Percentiles rank a stretch among this genome's conserved stretches.
Evolutionary conservation across 1,140 invertebrate genomes (phyloP).

Genomic region (Dermatophagoides farinae): DNA sequence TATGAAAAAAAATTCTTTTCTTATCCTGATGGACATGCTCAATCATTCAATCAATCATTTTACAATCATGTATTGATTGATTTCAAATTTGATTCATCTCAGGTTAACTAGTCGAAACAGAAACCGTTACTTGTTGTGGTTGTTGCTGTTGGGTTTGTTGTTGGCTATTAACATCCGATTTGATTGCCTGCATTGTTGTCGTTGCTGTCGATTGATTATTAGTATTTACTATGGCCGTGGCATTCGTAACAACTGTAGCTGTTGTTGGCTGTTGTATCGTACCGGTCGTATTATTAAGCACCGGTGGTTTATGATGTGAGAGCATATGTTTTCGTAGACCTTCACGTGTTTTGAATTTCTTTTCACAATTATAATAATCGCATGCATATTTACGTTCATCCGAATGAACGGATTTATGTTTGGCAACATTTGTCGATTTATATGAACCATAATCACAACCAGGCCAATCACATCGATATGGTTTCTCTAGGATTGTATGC

Average conservation of each 20-base stretch:
- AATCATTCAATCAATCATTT: too few species aligned
- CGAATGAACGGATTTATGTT: conserved; percentile 5
- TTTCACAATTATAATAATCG: conserved; percentile 6
- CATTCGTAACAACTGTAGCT: neutral
- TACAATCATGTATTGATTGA: too few species aligned
- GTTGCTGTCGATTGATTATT: neutral
- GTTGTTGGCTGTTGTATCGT: too few species aligned
- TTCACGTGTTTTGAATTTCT: conserved; percentile 8
- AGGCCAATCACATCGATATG: conserved; percentile 6
- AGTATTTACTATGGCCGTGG: neutral
- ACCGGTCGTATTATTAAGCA: neutral
- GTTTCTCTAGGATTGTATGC: conserved; percentile 6
- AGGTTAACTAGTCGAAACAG: too few species aligned
- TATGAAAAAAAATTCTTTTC: too few species aligned
- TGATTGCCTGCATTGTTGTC: neutral
- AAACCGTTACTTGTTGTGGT: too few species aligned
- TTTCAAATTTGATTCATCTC: too few species aligned
- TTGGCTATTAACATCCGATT: neutral
- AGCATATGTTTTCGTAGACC: conserved; percentile 5
- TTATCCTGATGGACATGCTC: too few species aligned
- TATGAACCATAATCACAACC: conserved; percentile 6
- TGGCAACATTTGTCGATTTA: conserved; percentile 4
- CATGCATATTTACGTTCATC: conserved; percentile 5
- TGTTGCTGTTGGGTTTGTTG: too few species aligned
- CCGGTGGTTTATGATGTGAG: neutral